These are phyloP conservation scores for Manis javanica DNA, from an alignment of 2,797 vertebrate species.

Conservation along the genomic window DNA sequence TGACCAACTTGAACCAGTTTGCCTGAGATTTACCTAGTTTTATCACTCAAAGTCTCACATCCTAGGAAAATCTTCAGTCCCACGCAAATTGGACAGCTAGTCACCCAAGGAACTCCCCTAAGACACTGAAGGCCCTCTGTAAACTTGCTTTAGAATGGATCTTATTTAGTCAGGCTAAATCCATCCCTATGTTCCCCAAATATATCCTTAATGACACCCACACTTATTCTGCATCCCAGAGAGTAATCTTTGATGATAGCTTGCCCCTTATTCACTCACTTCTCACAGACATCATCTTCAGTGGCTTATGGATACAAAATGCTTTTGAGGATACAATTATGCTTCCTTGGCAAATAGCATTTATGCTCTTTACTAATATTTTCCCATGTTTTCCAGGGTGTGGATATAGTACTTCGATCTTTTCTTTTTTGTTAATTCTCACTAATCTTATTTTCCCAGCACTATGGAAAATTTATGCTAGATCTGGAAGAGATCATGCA, in stretches of 20 bases:
- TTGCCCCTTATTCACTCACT: not conserved
- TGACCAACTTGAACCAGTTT: not conserved
- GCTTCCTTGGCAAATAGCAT: not conserved
- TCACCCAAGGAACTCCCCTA: not conserved
- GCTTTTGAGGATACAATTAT: not conserved
- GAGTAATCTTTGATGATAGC: not conserved
- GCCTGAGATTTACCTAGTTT: not conserved
- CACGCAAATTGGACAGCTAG: not conserved
- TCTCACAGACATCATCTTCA: not conserved
- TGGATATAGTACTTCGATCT: not conserved
- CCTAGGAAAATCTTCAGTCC: not conserved
- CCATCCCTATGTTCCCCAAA: not conserved
- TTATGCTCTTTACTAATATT: not conserved
- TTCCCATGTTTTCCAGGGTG: not conserved
- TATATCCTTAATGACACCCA: not conserved
- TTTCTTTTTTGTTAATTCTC: constrained; percentile 11
- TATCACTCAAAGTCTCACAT: not conserved
- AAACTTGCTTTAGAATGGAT: not conserved
- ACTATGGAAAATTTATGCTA: not conserved
- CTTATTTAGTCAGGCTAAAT: not conserved
- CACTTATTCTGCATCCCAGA: not conserved
- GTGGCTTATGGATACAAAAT: not conserved
- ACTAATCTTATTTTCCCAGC: constrained; percentile 20
- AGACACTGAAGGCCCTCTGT: not conserved
- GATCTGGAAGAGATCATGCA: not conserved